phyloP scores from a whole-genome alignment of 2,113 vertebrate genomes.

The Hyperopisus bebe region DNA sequence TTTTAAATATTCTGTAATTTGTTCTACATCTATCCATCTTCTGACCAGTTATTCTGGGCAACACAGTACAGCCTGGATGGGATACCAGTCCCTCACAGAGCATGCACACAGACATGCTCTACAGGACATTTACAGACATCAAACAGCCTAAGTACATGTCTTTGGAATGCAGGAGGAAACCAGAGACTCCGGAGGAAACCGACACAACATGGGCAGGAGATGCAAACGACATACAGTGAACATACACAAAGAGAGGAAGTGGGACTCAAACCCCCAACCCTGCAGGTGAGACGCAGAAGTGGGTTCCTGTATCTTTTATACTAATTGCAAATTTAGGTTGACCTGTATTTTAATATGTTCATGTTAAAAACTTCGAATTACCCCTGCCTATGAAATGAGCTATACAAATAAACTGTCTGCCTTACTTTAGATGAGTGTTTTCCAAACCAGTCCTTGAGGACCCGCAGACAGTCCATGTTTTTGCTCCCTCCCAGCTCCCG shows the following conservation, averaged over 20 bases:
- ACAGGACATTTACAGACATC: neutral
- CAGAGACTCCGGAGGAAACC: neutral
- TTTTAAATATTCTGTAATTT: neutral
- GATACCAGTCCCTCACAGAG: neutral
- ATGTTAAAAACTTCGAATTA: neutral
- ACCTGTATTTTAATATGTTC: neutral
- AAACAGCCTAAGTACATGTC: neutral
- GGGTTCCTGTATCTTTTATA: neutral
- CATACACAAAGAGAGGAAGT: neutral
- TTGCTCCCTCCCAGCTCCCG: neutral
- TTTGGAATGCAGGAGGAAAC: neutral
- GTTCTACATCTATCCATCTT: neutral
- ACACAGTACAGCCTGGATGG: neutral
- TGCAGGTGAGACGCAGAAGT: neutral
- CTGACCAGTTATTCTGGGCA: neutral
- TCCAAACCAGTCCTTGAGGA: neutral
- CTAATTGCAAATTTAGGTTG: neutral
- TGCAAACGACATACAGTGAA: neutral
- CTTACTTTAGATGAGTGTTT: neutral
- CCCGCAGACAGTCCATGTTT: neutral
- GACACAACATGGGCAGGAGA: neutral
- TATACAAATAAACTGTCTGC: neutral
- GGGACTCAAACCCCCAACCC: neutral
- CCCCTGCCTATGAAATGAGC: neutral
- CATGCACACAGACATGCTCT: neutral